Evolutionary conservation across 1,140 invertebrate species (phyloP), one percentile per base, ranked within the genome.

Genomic region (Megalonaias nervosa): DNA sequence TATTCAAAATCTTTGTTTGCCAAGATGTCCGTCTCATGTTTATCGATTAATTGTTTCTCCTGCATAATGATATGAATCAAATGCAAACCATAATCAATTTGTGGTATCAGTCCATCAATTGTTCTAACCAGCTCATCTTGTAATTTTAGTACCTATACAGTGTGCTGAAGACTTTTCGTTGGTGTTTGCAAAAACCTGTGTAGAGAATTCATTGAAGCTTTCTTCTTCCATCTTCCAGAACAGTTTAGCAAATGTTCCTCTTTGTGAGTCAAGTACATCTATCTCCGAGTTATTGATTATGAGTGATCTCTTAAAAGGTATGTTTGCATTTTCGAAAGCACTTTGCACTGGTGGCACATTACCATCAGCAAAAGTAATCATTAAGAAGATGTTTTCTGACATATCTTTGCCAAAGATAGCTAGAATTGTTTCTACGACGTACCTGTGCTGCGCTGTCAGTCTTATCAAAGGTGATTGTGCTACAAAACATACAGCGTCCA

Each of bases 351-450:
- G 73, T 2, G 73, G 73, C n/a, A 68, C 66, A 16, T 38, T 68
- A 9, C 73, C 73, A 31, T 83, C 82, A 15, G 76, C 71, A 67
- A 83, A 83, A 9, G 82, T 83, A 19, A 81, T 65, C 23, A 83
- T 65, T 1, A 77, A 56, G 60, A 81, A 76, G 11, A 83, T 83
- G 60, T 83, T 83, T 9, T 75, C 15, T 64, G 55, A 74, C 21
- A 82, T 80, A 56, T 82, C 81, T 69, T 82, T 76, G 2, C 81
- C 81, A 73, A 82, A 82, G 11, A 82, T 26, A 9, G 81, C 11
- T 62, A 82, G 59, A 9, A 83, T 81, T 21, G 79, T 62, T 26
- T 83, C 57, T 62, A 83, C 80, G 21, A 82, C 78, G 68, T 83
- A 83, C 19, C 31, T 67, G 61, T 75, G 74, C 14, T 56, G n/a